phyloP scores from a whole-genome alignment of 1,140 invertebrate genomes.

The Geopemphigus sp. region DNA sequence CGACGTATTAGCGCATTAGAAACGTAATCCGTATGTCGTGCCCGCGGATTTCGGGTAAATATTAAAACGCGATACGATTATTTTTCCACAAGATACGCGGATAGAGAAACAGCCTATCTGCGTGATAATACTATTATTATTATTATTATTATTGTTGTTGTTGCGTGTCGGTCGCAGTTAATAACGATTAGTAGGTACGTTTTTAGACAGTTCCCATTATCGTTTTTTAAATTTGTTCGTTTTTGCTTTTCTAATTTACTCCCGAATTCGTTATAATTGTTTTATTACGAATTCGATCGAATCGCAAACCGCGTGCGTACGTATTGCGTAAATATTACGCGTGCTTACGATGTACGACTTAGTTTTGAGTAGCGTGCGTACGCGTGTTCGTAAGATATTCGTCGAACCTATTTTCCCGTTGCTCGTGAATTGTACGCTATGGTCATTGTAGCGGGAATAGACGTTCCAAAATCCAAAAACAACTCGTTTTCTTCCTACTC shows the following conservation, averaged over 20 bases:
- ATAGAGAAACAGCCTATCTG: neutral
- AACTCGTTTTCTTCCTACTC: slow-evolving; percentile 4
- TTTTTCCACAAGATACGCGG: neutral
- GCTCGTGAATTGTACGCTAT: neutral
- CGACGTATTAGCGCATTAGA: too few species aligned
- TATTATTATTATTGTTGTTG: neutral
- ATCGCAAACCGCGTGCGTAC: too few species aligned
- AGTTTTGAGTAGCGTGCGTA: neutral
- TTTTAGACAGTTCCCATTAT: neutral
- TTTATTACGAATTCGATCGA: too few species aligned
- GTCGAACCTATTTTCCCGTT: neutral
- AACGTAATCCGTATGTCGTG: too few species aligned
- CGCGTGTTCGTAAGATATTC: neutral
- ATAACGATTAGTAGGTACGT: neutral
- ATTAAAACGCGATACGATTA: neutral
- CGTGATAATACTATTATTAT: neutral
- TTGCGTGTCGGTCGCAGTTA: slow-evolving; percentile 15
- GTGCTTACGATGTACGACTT: too few species aligned
- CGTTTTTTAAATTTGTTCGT: slow-evolving; percentile 16
- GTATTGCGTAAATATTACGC: too few species aligned
- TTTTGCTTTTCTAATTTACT: too few species aligned
- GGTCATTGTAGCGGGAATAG: too few species aligned
- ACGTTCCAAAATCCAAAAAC: slow-evolving; percentile 10
- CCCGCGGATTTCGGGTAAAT: too few species aligned
- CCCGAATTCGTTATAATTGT: too few species aligned